Base-by-base conservation (phyloP, 2,797 vertebrate genomes). In the Enteromius afrohamiltoni region DNA sequence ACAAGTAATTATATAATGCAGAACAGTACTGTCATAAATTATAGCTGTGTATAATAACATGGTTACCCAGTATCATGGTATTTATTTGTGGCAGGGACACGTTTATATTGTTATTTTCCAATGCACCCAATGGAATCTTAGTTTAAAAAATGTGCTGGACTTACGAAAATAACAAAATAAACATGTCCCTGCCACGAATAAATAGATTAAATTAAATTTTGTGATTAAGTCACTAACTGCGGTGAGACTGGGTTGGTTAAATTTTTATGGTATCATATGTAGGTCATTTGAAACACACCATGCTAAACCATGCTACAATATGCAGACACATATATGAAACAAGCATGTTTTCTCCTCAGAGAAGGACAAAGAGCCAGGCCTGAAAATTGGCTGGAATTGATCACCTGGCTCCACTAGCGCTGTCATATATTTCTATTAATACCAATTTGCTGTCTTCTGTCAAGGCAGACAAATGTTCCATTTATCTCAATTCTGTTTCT, bases 371-470 rank as follows among this genome's bases (percentile, higher is more conserved):
- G 49, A 77, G 34, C 19, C 42, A 84, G 69, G 14, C 8, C 58
- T 68, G 68, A 80, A 85, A 85, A 83, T 81, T 42, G 53, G 47
- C 17, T 74, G 21, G 23, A 81, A 78, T 58, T 68, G 69, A 85
- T 85, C 42, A 83, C 71, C 71, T 31, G 34, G 42, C 73, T 62
- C 64, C 47, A 26, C 79, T 82, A 68, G 68, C 40, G 16, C 16
- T 45, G 68, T 42, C 77, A 87, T 79, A 82, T 73, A 85, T 86
- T 85, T 76, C 78, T 82, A 88, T 88, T 88, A 87, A 88, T 84
- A 79, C 77, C 69, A 68, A 85, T 90, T 87, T 84, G 69, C 68
- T 62, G 62, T 68, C 55, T 31, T 55, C 64, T 85, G 77, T 82
- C 64, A 76, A 68, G 60, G 60, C 67, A 65, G 31, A 77, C 70